A percentile compares a stretch with the other conserved stretches of the same genome.
These are phyloP conservation scores for human DNA, from an alignment of 2,113 vertebrate species.

Conservation along the genomic window DNA sequence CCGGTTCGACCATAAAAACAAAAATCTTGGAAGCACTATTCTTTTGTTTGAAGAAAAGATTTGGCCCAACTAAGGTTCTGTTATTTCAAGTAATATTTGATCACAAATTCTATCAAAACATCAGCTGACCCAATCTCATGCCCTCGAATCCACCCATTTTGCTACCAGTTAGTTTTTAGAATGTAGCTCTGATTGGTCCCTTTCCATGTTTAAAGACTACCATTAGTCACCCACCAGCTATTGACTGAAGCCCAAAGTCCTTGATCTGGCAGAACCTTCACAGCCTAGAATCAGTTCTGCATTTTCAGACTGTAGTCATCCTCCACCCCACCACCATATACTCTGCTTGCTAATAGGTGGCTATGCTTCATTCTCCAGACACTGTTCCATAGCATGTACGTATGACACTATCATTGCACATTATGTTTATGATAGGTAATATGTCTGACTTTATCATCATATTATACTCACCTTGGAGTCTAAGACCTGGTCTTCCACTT, in stretches of 20 bases:
- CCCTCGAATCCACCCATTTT: background rate
- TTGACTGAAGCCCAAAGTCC: background rate
- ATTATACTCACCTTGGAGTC: background rate
- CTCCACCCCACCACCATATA: background rate
- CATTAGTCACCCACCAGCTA: background rate
- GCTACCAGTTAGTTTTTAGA: background rate
- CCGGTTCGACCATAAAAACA: background rate
- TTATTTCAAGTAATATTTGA: slow-evolving; percentile 53
- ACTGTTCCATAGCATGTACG: background rate
- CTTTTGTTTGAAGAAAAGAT: background rate
- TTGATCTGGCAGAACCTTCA: background rate
- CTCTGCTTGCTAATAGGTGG: background rate
- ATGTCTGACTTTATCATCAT: background rate
- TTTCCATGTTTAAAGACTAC: background rate
- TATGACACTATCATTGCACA: background rate
- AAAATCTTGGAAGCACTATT: background rate
- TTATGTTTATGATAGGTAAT: background rate
- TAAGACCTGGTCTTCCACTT: background rate
- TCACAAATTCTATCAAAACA: slow-evolving; percentile 26
- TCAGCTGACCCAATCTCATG: background rate
- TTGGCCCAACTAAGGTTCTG: background rate
- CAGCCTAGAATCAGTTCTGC: background rate
- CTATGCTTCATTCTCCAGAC: background rate
- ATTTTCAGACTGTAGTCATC: background rate
- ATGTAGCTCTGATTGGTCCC: background rate